Conservation (phyloP, 1,140 invertebrate genomes). For the Hydropsyche tenuis region DNA sequence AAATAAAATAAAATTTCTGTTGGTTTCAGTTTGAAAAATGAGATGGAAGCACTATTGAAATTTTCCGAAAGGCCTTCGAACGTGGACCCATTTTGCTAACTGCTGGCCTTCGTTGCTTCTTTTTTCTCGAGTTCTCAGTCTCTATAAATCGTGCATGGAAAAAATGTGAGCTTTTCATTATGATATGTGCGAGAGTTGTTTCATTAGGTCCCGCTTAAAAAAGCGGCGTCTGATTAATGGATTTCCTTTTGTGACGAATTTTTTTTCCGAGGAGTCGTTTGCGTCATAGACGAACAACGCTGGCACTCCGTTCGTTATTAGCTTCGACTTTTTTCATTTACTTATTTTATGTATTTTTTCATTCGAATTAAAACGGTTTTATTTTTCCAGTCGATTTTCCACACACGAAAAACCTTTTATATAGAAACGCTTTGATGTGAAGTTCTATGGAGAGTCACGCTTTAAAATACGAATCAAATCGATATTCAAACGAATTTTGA, state of each 20-base stretch:
- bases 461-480: background rate
- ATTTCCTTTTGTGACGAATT: constrained; percentile 15
- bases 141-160: no score
- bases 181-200: constrained; percentile 7
- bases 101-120: no score
- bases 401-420: background rate
- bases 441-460: background rate
- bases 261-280: constrained; percentile 13
- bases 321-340: background rate
- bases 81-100: no score
- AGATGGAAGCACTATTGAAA: no score
- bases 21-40: no score
- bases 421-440: background rate
- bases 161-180: background rate
- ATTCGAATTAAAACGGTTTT: constrained; percentile 1
- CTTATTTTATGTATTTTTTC: background rate
- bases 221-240: constrained; percentile 29
- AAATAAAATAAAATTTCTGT: no score
- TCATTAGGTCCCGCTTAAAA: constrained; percentile 6
- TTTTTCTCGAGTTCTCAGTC: no score
- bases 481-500: background rate
- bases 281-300: constrained; percentile 22
- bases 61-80: no score
- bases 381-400: constrained; percentile 8
- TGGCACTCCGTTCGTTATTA: no score